These are phyloP conservation scores for Karalla daura DNA, from an alignment of 2,797 vertebrate genomes.

Conservation along the genomic window DNA sequence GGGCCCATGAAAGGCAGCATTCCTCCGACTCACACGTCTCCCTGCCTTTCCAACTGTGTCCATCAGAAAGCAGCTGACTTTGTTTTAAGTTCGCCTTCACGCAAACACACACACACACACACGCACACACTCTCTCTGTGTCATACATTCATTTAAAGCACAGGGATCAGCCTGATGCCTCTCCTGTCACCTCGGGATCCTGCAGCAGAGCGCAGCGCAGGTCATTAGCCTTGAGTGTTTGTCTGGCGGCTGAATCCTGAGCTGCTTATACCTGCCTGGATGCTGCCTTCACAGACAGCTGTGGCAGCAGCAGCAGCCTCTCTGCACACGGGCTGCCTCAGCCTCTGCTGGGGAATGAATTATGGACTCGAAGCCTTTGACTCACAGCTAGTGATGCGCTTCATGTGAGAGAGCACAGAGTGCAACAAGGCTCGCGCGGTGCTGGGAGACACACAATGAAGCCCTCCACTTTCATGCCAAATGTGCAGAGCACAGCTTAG, in stretches of 20 bases:
- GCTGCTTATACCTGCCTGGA: slow-evolving; percentile 27
- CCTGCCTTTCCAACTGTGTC: slow-evolving; percentile 20
- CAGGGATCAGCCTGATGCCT: slow-evolving; percentile 9
- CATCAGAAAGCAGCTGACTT: slow-evolving; percentile 19
- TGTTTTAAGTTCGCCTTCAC: slow-evolving; percentile 13
- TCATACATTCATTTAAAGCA: slow-evolving; percentile 7
- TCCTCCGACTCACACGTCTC: slow-evolving; percentile 49
- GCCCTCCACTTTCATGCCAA: slow-evolving; percentile 11
- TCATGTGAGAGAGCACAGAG: slow-evolving; percentile 30
- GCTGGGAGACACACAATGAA: not conserved
- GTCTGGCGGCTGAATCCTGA: slow-evolving; percentile 30
- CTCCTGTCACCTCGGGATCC: slow-evolving; percentile 32
- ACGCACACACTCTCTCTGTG: not conserved
- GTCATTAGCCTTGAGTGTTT: slow-evolving; percentile 37
- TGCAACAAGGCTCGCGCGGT: slow-evolving; percentile 18
- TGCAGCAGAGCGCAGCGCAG: slow-evolving; percentile 4
- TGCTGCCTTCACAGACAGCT: slow-evolving; percentile 44
- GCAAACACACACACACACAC: not conserved
- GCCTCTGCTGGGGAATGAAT: slow-evolving; percentile 24
- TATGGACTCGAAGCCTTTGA: slow-evolving; percentile 28
- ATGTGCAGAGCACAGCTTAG: not conserved
- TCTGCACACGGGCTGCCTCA: slow-evolving; percentile 26
- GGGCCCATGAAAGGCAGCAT: slow-evolving; percentile 43
- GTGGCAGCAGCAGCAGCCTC: slow-evolving; percentile 37
- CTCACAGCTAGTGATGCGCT: slow-evolving; percentile 26